A percentile compares a stretch with the other conserved stretches of the same genome.
These are phyloP conservation scores for Antheraea mylitta DNA, from an alignment of 1,140 invertebrate genomes.

Conservation along the genomic window DNA sequence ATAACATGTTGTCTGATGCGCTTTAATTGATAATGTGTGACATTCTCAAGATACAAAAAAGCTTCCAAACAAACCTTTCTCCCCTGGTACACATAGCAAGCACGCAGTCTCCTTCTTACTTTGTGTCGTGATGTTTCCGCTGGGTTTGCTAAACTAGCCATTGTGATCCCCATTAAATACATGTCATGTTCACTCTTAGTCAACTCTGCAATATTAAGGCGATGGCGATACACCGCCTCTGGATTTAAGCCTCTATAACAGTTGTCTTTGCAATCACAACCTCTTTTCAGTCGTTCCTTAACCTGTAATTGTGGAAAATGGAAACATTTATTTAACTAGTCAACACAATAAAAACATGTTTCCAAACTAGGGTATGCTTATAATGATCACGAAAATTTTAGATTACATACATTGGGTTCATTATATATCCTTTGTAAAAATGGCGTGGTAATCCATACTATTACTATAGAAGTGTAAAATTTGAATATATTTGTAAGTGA, in stretches of 20 bases:
- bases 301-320: conserved; percentile 75
- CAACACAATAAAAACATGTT: too few species aligned
- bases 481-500: too few species aligned
- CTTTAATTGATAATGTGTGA: conserved; percentile 89
- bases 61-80: conserved; percentile 88
- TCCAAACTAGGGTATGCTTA: too few species aligned
- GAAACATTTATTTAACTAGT: neutral
- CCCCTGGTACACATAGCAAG: conserved; percentile 88
- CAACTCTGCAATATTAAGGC: conserved; percentile 88
- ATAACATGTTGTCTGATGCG: conserved; percentile 88
- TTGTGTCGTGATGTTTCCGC: conserved; percentile 86
- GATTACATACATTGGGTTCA: too few species aligned
- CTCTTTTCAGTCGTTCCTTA: conserved; percentile 83
- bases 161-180: conserved; percentile 90
- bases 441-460: too few species aligned
- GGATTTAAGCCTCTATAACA: conserved; percentile 86
- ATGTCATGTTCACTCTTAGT: conserved; percentile 87
- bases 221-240: conserved; percentile 86
- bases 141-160: conserved; percentile 88
- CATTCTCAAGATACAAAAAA: conserved; percentile 89
- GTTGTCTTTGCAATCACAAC: conserved; percentile 88
- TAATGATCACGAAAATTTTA: too few species aligned
- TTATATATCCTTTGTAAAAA: too few species aligned
- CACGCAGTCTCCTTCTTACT: conserved; percentile 84
- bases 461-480: too few species aligned